Evolutionary conservation across 2,113 vertebrate genomes (phyloP), one percentile per base, ranked within the genome.

Genomic region (Gambusia holbrooki): DNA sequence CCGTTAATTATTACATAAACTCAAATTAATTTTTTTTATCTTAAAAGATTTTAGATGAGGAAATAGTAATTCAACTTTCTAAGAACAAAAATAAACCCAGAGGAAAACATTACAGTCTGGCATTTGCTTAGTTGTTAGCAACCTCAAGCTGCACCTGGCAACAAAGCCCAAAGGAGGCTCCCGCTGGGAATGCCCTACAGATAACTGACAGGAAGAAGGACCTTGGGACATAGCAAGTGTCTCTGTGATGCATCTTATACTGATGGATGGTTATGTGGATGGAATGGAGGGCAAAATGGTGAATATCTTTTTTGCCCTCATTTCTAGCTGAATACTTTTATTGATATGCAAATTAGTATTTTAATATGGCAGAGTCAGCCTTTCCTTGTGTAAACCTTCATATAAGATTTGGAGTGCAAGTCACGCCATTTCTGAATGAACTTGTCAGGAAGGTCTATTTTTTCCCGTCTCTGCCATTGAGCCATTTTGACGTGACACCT

Each of bases 181-280:
- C 66, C 29, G 1, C 17, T 66, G 66, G 62, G 25, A 17, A 15
- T 15, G 30, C 27, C 62, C 13, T 4, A 2, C 11, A 3, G 37
- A 13, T 30, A 67, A 68, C 42, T 78, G 66, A 75, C 62, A 73
- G 79, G 51, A 14, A 67, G 40, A n/a, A 51, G 17, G n/a, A 64
- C 11, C 28, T 27, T 67, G 64, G 58, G 63, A 60, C 33, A 40
- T 5, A 62, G 1, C 40, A 48, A 63, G 68, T 42, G 63, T 61
- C n/a, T 33, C 42, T 60, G 48, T 13, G 22, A 76, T 62, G 14
- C 54, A 64, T 70, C 69, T 64, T 29, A 17, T 5, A 29, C 75
- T 74, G 42, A 48, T 48, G 17, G 45, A 48, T 19, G 17, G 45
- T 17, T 17, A 48, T 15, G 19, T 19, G 17, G 45, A 15, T 42